Percentiles rank a stretch among this genome's conserved stretches.
phyloP scores from a whole-genome alignment of 30 jellyfish, hydroid and myxozoan species.

The Mastigias papua region DNA sequence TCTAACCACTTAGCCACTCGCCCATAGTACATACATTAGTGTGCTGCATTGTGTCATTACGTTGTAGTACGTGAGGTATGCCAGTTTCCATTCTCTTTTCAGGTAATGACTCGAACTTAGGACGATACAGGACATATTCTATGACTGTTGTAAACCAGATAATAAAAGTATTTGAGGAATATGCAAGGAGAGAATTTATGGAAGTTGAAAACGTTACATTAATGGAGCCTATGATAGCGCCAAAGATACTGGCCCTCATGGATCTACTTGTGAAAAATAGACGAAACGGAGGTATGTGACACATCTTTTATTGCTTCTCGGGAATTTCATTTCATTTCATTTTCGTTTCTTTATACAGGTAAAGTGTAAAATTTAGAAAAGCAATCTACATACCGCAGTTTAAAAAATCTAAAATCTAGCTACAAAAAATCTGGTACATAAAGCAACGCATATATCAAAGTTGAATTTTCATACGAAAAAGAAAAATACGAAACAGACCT shows the following conservation, averaged over 20 bases:
- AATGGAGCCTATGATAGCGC: conserved; percentile 59
- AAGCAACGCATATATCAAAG: too few relatives aligned
- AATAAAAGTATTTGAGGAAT: conserved; percentile 11
- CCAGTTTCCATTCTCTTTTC: not conserved
- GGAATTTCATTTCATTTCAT: not conserved
- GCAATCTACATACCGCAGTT: too few relatives aligned
- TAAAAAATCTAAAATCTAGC: too few relatives aligned
- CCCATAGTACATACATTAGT: not conserved
- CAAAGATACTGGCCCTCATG: conserved; percentile 39
- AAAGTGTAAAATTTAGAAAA: too few relatives aligned
- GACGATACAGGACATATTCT: not conserved
- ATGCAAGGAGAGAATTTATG: conserved; percentile 22
- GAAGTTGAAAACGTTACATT: conserved; percentile 20
- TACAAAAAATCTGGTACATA: too few relatives aligned
- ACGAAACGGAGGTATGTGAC: conserved; percentile 1
- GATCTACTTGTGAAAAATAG: conserved; percentile 28
- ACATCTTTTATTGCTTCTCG: not conserved
- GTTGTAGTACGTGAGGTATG: not conserved
- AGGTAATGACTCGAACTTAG: not conserved
- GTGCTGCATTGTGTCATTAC: not conserved
- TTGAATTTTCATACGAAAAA: too few relatives aligned
- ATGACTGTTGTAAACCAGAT: not conserved
- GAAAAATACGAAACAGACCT: too few relatives aligned
- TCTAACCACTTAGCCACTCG: not conserved
- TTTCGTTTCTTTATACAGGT: not conserved